Conservation (phyloP, 2,113 vertebrate species). For the Pipra filicauda region DNA sequence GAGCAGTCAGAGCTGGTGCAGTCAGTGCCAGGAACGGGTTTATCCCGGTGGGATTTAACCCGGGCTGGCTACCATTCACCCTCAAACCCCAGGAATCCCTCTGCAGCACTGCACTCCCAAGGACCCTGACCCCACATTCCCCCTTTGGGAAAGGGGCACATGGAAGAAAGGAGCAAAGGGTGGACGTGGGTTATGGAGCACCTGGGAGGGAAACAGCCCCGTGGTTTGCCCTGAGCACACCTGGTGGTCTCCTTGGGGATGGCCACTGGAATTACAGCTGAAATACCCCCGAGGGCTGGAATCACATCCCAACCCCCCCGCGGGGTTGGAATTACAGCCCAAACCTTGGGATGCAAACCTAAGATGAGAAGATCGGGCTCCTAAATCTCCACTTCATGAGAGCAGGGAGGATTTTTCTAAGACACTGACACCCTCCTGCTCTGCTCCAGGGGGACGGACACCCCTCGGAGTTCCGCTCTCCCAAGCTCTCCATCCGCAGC, state of each 20-base stretch:
- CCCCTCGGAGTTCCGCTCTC: neutral
- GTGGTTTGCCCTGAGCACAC: neutral
- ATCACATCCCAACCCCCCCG: neutral
- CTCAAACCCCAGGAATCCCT: neutral
- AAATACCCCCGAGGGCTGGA: neutral
- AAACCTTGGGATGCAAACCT: neutral
- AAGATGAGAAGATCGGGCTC: neutral
- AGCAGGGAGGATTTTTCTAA: neutral
- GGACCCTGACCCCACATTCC: neutral
- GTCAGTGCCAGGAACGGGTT: neutral
- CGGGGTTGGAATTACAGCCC: neutral
- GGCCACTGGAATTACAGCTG: neutral
- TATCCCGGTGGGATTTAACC: neutral
- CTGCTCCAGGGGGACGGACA: neutral
- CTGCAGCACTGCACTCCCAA: neutral
- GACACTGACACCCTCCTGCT: too few species aligned
- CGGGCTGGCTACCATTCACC: accelerated
- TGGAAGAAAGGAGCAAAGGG: neutral
- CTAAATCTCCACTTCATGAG: accelerated
- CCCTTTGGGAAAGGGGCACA: neutral
- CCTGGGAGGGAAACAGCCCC: neutral
- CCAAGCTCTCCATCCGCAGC: neutral
- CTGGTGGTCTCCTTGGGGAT: neutral
- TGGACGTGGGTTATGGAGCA: neutral
- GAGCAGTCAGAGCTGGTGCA: neutral